Percentiles rank a stretch among this genome's conserved stretches.
phyloP scores from a whole-genome alignment of 2,113 vertebrate species.

The Microtus richardsoni region DNA sequence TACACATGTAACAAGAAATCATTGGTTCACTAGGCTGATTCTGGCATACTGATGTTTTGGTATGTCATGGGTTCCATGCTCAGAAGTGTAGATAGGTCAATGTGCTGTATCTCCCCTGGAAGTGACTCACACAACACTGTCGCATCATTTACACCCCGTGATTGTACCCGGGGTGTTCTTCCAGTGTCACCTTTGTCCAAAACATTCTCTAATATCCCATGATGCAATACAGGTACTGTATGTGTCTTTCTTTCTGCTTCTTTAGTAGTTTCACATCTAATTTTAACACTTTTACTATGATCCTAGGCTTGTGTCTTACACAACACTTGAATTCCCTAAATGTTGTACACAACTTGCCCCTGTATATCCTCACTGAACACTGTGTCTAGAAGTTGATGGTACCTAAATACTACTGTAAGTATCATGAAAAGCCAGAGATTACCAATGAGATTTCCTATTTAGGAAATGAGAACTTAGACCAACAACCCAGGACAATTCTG shows the following conservation, averaged over 20 bases:
- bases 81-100: background rate
- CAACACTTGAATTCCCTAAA: background rate
- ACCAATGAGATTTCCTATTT: slow-evolving; percentile 19
- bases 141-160: background rate
- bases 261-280: background rate
- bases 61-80: too few relatives aligned
- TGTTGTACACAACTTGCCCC: background rate
- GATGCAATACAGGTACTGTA: background rate
- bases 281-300: background rate
- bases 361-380: background rate
- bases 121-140: background rate
- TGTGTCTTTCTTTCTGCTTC: background rate
- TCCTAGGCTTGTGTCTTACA: background rate
- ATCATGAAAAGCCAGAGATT: background rate
- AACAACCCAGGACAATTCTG: background rate
- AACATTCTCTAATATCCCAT: background rate
- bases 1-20: background rate
- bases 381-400: background rate
- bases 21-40: background rate
- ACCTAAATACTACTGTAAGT: background rate
- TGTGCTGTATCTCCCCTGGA: background rate
- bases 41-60: background rate
- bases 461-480: background rate
- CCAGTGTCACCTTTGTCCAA: background rate
- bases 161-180: background rate